Evolutionary conservation across 2,113 vertebrate genomes (phyloP).

Genomic region (Tragelaphus scriptus): DNA sequence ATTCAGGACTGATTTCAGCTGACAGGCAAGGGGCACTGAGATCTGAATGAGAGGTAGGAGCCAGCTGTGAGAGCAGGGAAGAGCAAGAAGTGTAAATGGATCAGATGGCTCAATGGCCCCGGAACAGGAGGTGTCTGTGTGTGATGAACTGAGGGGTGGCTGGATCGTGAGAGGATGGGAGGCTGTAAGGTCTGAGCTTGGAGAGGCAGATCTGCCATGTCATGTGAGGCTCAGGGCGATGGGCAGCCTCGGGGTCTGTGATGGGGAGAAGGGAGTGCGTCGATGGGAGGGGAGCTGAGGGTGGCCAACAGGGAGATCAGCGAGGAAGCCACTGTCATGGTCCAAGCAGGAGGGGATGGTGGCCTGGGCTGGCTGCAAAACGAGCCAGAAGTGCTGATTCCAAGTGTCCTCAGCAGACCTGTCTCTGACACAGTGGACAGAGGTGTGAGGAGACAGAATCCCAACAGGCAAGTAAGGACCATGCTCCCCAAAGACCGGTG

Average conservation of each 20-base stretch:
- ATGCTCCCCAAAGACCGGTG: not conserved
- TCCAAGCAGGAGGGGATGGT: not conserved
- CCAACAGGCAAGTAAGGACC: not conserved
- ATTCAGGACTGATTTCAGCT: not conserved
- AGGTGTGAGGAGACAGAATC: not conserved
- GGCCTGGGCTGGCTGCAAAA: not conserved
- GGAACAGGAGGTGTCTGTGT: not conserved
- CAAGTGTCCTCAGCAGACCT: not conserved
- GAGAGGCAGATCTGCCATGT: not conserved
- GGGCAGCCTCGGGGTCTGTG: not conserved
- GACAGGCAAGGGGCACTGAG: not conserved
- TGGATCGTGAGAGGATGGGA: not conserved
- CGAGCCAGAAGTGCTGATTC: not conserved
- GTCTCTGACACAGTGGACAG: not conserved
- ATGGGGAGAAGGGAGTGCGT: not conserved
- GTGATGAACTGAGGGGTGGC: not conserved
- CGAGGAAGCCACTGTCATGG: not conserved
- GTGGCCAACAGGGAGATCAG: not conserved
- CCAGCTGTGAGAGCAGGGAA: not conserved
- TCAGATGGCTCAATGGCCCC: not conserved
- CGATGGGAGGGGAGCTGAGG: not conserved
- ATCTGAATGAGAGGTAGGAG: not conserved
- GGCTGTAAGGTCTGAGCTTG: not conserved
- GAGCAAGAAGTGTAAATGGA: not conserved
- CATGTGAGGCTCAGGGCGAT: not conserved